These are phyloP conservation scores for Epiblema foenella DNA, from an alignment of 2,888 invertebrate genomes.

Conservation along the genomic window DNA sequence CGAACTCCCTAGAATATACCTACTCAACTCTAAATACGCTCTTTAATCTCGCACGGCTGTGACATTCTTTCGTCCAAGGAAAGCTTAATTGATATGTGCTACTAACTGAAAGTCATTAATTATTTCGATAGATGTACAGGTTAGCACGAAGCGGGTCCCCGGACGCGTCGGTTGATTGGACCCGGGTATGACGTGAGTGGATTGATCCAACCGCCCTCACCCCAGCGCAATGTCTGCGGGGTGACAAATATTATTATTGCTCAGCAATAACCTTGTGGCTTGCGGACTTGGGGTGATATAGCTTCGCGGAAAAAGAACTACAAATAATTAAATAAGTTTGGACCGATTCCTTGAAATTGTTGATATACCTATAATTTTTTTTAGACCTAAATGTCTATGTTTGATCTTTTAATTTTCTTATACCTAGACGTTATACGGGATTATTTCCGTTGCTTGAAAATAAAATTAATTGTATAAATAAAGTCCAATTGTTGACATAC, in stretches of 20 bases:
- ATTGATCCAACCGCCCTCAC: constrained; percentile 71
- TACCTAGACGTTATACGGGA: background rate
- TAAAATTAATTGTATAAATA: background rate
- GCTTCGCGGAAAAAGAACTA: no score
- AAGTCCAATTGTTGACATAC: background rate
- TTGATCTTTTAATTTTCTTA: no score
- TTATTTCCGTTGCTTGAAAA: background rate
- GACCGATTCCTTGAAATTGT: no score
- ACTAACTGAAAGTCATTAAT: constrained; percentile 8
- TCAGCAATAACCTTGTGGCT: constrained; percentile 33
- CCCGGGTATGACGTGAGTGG: constrained; percentile 78
- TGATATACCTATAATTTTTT: no score
- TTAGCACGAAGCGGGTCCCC: constrained; percentile 62
- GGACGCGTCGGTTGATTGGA: constrained; percentile 81
- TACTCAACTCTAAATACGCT: background rate
- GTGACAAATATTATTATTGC: constrained; percentile 42
- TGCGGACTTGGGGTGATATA: background rate
- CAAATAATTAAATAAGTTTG: no score
- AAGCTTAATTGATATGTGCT: constrained; percentile 17
- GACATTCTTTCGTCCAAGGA: background rate
- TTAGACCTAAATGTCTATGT: no score
- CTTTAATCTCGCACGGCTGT: background rate
- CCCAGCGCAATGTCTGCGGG: constrained; percentile 44
- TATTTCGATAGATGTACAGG: constrained; percentile 23
- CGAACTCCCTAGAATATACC: background rate